Evolutionary conservation across 2,888 invertebrate species (phyloP).

Genomic region (Deroplatys truncata): DNA sequence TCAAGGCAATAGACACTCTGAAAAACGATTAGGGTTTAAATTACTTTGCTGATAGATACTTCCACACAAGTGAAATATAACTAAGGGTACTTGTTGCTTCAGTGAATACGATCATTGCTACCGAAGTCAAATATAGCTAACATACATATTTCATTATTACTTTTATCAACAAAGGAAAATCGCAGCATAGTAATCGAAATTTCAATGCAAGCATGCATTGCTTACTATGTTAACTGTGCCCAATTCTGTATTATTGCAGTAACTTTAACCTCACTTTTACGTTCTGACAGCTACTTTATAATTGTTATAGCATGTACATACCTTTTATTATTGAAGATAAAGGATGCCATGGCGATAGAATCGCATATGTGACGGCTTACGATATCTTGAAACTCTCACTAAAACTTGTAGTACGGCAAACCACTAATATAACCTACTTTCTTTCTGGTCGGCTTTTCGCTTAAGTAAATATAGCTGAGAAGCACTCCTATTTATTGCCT

Average conservation of each 20-base stretch:
- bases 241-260: background rate
- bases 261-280: background rate
- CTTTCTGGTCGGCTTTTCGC: background rate
- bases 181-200: too few species aligned
- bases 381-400: background rate
- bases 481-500: background rate
- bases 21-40: too few species aligned
- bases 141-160: too few species aligned
- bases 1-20: too few species aligned
- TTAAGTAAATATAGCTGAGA: background rate
- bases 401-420: background rate
- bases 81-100: too few species aligned
- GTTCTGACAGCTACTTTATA: background rate
- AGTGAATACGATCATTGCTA: too few species aligned
- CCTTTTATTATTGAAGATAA: constrained; percentile 7
- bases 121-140: too few species aligned
- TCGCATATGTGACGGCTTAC: background rate
- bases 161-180: too few species aligned
- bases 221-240: too few species aligned
- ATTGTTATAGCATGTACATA: background rate
- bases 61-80: too few species aligned
- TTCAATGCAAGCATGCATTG: too few species aligned
- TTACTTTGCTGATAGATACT: too few species aligned
- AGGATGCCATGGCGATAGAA: constrained; percentile 1
- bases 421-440: background rate